Evolutionary conservation across 2,888 invertebrate species (phyloP).

Genomic region (Leptinotarsa peninsularis): DNA sequence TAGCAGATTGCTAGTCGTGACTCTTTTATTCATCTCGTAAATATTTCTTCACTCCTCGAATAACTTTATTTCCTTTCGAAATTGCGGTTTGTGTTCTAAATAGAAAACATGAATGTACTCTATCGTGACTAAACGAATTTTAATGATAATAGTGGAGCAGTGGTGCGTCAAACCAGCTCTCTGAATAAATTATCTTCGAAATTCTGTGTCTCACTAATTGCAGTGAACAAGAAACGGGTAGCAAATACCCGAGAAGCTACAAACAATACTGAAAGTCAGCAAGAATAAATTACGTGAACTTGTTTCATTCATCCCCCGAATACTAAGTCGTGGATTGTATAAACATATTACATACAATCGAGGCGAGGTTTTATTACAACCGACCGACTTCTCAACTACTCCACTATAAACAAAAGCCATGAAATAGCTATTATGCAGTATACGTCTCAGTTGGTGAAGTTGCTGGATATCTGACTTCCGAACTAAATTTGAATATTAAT

Average conservation of each 20-base stretch:
- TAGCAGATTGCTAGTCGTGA: too few relatives aligned
- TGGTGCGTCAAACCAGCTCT: slow-evolving; percentile 60
- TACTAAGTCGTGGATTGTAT: slow-evolving; percentile 64
- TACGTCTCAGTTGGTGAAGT: slow-evolving; percentile 16
- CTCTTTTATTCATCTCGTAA: too few relatives aligned
- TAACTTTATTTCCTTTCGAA: too few relatives aligned
- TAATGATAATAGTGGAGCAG: slow-evolving; percentile 53
- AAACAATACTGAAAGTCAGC: slow-evolving; percentile 58
- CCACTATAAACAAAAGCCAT: slow-evolving; percentile 38
- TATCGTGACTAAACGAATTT: slow-evolving; percentile 13
- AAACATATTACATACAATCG: slow-evolving; percentile 64
- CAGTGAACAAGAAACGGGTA: slow-evolving; percentile 63
- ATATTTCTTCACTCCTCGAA: too few relatives aligned
- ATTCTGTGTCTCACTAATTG: slow-evolving; percentile 62
- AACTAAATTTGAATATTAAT: slow-evolving; percentile 17
- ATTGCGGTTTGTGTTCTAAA: background rate
- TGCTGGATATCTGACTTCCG: slow-evolving; percentile 13
- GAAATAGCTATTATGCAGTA: slow-evolving; percentile 25
- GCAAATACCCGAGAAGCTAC: slow-evolving; percentile 51
- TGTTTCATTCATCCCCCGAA: slow-evolving; percentile 58
- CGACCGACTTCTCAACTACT: slow-evolving; percentile 61
- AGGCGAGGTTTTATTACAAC: slow-evolving; percentile 59
- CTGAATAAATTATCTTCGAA: slow-evolving; percentile 63
- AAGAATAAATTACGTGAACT: slow-evolving; percentile 60
- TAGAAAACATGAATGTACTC: background rate